Evolutionary conservation across 2,888 invertebrate genomes (phyloP), one percentile per base, ranked within the genome.

Genomic region (Hylaea fasciaria): DNA sequence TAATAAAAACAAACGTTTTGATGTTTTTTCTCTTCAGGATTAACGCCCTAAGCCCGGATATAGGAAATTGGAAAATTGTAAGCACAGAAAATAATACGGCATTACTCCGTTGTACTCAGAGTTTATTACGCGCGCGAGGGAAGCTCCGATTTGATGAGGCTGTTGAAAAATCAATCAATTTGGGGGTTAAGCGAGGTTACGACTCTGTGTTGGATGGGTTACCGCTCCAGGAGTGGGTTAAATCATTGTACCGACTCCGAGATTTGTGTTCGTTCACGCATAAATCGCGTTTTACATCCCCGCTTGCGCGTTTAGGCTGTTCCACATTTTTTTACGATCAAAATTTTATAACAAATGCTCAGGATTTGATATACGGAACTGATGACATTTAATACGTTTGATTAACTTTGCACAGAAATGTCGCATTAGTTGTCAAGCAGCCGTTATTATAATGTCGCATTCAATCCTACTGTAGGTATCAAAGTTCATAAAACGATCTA

Each of bases 21-120:
- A 64, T 65, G 65, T 67, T 72, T 72, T 77, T 65, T 60, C 56
- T 55, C 52, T 32, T 32, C 45, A 49, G 72, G 78, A 77, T 79
- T 77, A 76, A 69, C 76, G 63, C 66, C 70, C 66, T 76, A 71
- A 77, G 65, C 70, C 59, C 66, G 76, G 72, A 74, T 74, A 72
- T 71, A 73, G 68, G 71, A 74, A 77, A 80, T 80, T 76, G 74
- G 73, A 76, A 77, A 72, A 73, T 72, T 70, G 66, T 68, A 64
- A 70, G 66, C 66, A 68, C 68, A 70, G 68, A 68, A 66, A 70
- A 68, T 70, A 70, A 68, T 66, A 66, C 64, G 61, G 64, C 57
- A 60, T 67, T 69, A 64, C 57, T 55, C 50, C 37, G 61, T 60
- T 57, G 64, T 65, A 43, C 61, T 60, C 58, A 43, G 63, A 64